These are phyloP conservation scores for Chaetodon trifasciatus DNA, from an alignment of 2,797 vertebrate genomes.

Conservation along the genomic window DNA sequence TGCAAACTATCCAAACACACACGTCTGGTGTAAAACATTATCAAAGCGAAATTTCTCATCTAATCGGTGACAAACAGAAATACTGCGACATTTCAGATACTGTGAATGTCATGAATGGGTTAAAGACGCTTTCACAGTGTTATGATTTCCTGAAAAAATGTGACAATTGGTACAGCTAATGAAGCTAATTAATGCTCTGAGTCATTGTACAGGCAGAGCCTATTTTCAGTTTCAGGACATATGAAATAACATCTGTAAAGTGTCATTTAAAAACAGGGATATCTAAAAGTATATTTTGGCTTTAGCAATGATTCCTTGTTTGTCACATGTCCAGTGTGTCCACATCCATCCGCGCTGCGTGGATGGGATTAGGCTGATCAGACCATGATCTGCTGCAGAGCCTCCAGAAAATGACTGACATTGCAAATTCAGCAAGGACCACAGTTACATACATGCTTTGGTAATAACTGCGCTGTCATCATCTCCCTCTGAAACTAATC, in stretches of 20 bases:
- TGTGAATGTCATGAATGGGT: not conserved
- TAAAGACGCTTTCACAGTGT: not conserved
- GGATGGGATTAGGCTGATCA: constrained; percentile 7
- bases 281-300: not conserved
- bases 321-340: not conserved
- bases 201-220: not conserved
- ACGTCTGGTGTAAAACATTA: not conserved
- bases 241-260: not conserved
- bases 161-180: not conserved
- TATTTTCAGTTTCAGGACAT: not conserved
- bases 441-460: constrained; percentile 25
- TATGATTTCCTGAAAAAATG: not conserved
- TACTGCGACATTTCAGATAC: not conserved
- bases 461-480: constrained; percentile 29
- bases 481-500: constrained; percentile 32
- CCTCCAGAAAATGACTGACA: constrained; percentile 11
- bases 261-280: not conserved
- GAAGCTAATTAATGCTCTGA: not conserved
- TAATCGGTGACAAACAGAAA: not conserved
- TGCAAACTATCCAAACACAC: constrained; percentile 11
- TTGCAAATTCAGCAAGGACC: constrained; percentile 24
- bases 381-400: constrained; percentile 18
- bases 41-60: not conserved
- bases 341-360: not conserved
- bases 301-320: not conserved